Conservation (phyloP, 2,113 vertebrate genomes). For the Scatophagus argus region DNA sequence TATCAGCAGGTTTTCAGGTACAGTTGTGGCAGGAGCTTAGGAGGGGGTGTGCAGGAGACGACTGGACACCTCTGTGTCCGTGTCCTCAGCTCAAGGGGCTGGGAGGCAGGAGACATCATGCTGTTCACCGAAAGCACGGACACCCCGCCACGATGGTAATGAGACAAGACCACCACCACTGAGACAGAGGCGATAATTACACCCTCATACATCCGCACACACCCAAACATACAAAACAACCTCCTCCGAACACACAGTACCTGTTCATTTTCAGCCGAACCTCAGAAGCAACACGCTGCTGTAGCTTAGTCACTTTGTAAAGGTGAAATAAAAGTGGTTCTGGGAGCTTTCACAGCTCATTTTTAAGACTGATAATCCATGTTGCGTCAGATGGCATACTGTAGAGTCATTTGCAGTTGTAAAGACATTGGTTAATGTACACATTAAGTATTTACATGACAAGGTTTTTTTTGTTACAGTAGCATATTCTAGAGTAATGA, state of each 20-base stretch:
- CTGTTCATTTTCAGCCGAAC: constrained; percentile 26
- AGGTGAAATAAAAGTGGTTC: constrained; percentile 29
- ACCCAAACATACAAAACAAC: constrained; percentile 10
- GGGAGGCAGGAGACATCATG: constrained; percentile 47
- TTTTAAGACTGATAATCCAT: background rate
- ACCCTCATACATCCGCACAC: constrained; percentile 41
- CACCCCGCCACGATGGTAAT: constrained; percentile 64
- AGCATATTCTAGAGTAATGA: background rate
- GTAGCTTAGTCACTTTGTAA: constrained; percentile 1
- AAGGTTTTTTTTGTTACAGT: background rate
- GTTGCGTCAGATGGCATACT: background rate
- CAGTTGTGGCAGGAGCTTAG: constrained; percentile 41
- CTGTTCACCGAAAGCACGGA: constrained; percentile 54
- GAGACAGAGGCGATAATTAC: constrained; percentile 67
- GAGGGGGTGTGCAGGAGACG: constrained; percentile 22
- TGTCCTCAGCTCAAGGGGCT: constrained; percentile 56
- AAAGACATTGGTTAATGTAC: no score
- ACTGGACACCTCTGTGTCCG: constrained; percentile 57
- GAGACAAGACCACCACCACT: constrained; percentile 69
- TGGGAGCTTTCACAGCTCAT: background rate
- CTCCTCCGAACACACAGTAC: background rate
- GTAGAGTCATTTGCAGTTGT: background rate
- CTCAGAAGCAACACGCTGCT: background rate
- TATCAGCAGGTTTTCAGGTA: constrained; percentile 54
- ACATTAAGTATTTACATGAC: background rate